phyloP scores from a whole-genome alignment of 2,113 vertebrate genomes.

The Catagonus wagneri region DNA sequence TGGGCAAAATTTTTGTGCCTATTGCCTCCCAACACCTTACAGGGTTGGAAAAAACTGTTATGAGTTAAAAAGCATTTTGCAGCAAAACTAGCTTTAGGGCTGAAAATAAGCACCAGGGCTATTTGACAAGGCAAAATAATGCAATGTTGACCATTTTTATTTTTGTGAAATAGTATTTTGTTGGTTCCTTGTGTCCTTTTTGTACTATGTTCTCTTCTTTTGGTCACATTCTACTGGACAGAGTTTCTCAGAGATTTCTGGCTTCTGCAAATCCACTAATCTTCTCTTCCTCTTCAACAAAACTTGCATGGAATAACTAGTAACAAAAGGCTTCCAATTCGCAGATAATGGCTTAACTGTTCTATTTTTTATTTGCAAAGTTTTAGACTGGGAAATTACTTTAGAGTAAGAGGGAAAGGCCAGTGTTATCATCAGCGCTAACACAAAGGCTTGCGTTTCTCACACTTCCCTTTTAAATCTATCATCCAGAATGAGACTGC shows the following conservation, averaged over 20 bases:
- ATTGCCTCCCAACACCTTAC: neutral
- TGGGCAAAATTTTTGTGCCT: conserved; percentile 55
- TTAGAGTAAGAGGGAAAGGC: neutral
- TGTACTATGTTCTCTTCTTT: neutral
- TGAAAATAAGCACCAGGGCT: conserved; percentile 46
- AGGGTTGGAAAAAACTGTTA: conserved; percentile 20
- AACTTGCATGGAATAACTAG: conserved; percentile 23
- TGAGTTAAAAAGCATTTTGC: conserved; percentile 52
- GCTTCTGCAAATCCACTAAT: neutral
- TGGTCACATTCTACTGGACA: conserved; percentile 10
- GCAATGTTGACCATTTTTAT: conserved; percentile 25
- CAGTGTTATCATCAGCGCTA: neutral
- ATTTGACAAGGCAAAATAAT: conserved; percentile 38
- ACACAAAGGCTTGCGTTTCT: neutral
- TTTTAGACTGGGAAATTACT: conserved; percentile 42
- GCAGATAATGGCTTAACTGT: conserved; percentile 2
- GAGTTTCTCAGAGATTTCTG: conserved; percentile 45
- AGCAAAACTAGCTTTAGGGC: conserved; percentile 40
- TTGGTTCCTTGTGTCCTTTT: neutral
- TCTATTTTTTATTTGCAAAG: conserved; percentile 9
- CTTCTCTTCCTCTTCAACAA: conserved; percentile 35
- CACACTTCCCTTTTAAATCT: conserved; percentile 40
- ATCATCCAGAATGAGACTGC: neutral
- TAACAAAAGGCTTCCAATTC: conserved; percentile 8
- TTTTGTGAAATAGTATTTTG: conserved; percentile 26